Evolutionary conservation across 2,797 vertebrate genomes (phyloP).

Genomic region (Acanthornis magna): DNA sequence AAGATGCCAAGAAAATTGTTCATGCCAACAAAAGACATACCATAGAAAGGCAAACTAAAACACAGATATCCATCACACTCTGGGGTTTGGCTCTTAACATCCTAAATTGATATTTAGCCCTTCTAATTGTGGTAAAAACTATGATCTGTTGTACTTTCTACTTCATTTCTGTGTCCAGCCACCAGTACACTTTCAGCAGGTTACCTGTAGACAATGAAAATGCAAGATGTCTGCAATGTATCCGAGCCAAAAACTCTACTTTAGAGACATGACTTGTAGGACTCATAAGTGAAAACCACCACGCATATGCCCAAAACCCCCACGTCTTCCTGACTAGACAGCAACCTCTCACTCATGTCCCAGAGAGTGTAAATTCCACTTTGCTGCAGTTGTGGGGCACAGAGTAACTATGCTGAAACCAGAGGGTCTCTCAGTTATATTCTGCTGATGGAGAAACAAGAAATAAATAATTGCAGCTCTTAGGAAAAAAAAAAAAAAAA

Average conservation of each 20-base stretch:
- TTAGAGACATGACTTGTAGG: background rate
- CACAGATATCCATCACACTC: background rate
- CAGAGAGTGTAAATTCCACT: too few species aligned
- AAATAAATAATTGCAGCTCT: background rate
- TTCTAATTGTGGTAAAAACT: background rate
- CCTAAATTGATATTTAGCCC: background rate
- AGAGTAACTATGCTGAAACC: background rate
- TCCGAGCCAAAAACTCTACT: background rate
- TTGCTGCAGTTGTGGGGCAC: background rate
- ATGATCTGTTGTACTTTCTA: background rate
- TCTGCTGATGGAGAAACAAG: background rate
- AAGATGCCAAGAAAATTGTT: background rate
- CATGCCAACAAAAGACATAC: background rate
- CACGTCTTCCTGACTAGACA: rapidly evolving
- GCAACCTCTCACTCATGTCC: rapidly evolving
- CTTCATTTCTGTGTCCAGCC: background rate
- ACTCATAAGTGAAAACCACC: rapidly evolving
- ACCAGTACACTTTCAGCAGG: background rate
- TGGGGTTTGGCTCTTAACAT: background rate
- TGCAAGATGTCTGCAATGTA: background rate
- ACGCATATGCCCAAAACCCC: too few species aligned
- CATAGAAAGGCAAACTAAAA: background rate
- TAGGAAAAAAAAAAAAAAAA: background rate
- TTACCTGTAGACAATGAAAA: background rate
- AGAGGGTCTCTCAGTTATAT: background rate